A percentile compares a stretch with the other conserved stretches of the same genome.
Conservation (phyloP, 2,113 vertebrate species). For the Gambusia holbrooki region DNA sequence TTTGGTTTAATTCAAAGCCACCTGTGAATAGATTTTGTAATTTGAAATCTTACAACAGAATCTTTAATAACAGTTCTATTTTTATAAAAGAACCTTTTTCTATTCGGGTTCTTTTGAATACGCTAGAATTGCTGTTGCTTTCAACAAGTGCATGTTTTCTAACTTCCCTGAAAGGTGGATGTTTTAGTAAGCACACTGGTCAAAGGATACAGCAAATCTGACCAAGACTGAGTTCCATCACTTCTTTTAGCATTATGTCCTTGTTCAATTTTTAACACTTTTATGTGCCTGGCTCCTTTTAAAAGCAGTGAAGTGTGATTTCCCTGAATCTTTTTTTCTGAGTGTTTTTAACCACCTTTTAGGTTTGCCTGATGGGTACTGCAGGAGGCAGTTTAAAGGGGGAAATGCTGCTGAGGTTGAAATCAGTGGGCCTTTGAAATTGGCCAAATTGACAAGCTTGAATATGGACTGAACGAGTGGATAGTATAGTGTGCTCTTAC, state of each 20-base stretch:
- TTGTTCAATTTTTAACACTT: slow-evolving; percentile 44
- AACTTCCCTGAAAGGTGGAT: background rate
- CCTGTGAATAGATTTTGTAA: too few relatives aligned
- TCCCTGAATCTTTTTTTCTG: slow-evolving; percentile 23
- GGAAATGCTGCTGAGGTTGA: slow-evolving; percentile 40
- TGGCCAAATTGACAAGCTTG: slow-evolving; percentile 56
- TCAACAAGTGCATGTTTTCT: background rate
- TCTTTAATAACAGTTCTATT: background rate
- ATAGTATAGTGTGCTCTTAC: slow-evolving; percentile 46
- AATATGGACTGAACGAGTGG: slow-evolving; percentile 50
- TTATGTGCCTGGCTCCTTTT: slow-evolving; percentile 31
- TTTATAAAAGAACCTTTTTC: too few relatives aligned
- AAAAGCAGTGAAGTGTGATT: slow-evolving; percentile 17
- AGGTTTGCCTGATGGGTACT: slow-evolving; percentile 33
- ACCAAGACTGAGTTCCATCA: background rate
- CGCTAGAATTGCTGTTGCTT: background rate
- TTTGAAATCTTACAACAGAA: too few relatives aligned
- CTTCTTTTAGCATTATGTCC: slow-evolving; percentile 27
- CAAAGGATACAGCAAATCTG: too few relatives aligned
- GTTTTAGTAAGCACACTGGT: background rate
- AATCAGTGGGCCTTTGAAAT: slow-evolving; percentile 69
- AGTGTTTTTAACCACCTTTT: slow-evolving; percentile 35
- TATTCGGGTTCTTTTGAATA: too few relatives aligned
- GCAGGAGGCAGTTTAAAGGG: slow-evolving; percentile 25
- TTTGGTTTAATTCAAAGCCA: too few relatives aligned